Evolutionary conservation across 2,113 vertebrate genomes (phyloP).

Genomic region (Hypanus sabinus): DNA sequence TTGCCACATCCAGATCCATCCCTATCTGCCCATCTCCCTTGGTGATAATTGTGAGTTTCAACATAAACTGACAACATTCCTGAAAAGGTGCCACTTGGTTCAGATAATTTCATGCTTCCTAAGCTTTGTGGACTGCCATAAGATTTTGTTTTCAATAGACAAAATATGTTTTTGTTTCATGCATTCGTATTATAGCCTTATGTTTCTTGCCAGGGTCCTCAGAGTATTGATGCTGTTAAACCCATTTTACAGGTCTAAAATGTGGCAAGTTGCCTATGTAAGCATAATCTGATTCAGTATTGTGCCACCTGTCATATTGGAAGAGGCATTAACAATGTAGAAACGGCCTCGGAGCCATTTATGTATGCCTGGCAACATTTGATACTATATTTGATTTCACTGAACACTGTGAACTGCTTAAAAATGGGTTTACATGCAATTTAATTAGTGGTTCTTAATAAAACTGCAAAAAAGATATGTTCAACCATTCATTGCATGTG

Average conservation of each 20-base stretch:
- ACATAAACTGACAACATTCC: no score
- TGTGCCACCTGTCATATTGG: background rate
- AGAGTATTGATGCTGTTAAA: background rate
- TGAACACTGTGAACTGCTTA: no score
- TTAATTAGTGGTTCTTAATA: no score
- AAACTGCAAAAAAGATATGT: no score
- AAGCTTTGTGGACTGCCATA: background rate
- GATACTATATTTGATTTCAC: no score
- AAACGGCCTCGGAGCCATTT: no score
- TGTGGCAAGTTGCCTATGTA: no score
- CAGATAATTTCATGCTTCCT: background rate
- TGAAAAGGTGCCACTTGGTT: background rate
- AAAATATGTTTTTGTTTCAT: background rate
- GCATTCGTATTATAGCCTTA: background rate
- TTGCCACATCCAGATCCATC: background rate
- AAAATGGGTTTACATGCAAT: no score
- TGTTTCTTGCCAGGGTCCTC: background rate
- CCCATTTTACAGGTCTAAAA: no score
- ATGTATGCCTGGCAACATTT: no score
- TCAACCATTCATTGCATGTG: no score
- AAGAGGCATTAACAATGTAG: background rate
- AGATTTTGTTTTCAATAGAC: background rate
- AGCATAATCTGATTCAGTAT: no score
- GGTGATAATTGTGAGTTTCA: background rate
- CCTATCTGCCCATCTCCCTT: background rate